Base-by-base conservation (phyloP, 2,888 invertebrate species). In the Zaprionus lineosus region DNA sequence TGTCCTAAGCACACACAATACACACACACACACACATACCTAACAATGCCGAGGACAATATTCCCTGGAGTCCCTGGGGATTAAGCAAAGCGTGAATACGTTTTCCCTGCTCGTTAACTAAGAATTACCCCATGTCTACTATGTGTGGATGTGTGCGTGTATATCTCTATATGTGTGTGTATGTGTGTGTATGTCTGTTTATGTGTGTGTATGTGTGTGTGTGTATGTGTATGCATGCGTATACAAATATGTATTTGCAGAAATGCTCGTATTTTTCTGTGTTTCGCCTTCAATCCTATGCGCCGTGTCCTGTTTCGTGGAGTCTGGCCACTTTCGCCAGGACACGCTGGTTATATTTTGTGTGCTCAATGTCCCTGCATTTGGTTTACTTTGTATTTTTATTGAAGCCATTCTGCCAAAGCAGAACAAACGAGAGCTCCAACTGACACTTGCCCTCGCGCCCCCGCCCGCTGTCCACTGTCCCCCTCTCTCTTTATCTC, bases 71-170 rank as follows among this genome's bases (percentile, higher is more conserved):
- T 67, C 70, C 66, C 77, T 73, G 66, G 69, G 86, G 64, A 75
- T 79, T 73, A 68, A 58, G 67, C 70, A 71, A 70, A 74, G 78
- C 78, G 71, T 76, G 66, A 86, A 74, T 75, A 81, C 84, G 67
- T 67, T 79, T 66, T 74, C 62, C 63, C 74, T 79, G 82, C 82
- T 82, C 84, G 81, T 82, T 86, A 84, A 85, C 82, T 74, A 82
- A 85, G 81, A 82, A 85, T 81, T 85, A 81, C 86, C 61, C 67
- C 57, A 56, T n/a, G n/a, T n/a, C n/a, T n/a, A n/a, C n/a, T n/a
- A n/a, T n/a, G n/a, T n/a, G n/a, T n/a, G n/a, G n/a, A n/a, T n/a
- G n/a, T n/a, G n/a, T n/a, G n/a, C n/a, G n/a, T n/a, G n/a, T n/a
- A n/a, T n/a, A n/a, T n/a, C n/a, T n/a, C n/a, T n/a, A n/a, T n/a